Percentiles rank a stretch among this genome's conserved stretches.
These are phyloP conservation scores for Rhaphigaster nebulosa DNA, from an alignment of 2,888 invertebrate species.

Conservation along the genomic window DNA sequence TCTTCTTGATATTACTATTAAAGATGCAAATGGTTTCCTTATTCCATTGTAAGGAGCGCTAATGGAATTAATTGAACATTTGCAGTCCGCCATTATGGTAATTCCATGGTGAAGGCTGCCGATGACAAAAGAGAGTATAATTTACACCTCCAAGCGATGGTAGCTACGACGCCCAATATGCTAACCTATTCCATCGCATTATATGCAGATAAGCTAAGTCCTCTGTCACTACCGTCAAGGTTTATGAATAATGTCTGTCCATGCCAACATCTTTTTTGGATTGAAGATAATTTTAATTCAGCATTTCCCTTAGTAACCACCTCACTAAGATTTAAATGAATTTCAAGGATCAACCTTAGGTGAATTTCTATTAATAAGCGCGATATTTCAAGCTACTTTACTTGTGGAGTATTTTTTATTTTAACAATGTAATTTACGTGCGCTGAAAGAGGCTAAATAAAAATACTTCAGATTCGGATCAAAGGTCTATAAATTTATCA, in stretches of 20 bases:
- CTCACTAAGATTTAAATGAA: too few relatives aligned
- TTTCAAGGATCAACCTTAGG: too few relatives aligned
- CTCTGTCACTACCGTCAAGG: neutral
- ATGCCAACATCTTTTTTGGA: neutral
- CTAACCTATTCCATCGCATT: neutral
- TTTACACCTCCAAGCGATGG: neutral
- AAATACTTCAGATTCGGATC: too few relatives aligned
- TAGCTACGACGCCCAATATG: neutral
- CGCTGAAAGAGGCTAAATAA: too few relatives aligned
- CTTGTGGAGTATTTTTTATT: too few relatives aligned
- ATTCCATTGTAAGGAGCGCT: slow-evolving; percentile 2
- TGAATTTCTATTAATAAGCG: too few relatives aligned
- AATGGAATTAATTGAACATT: slow-evolving; percentile 28
- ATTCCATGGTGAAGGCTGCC: neutral
- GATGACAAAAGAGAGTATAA: slow-evolving; percentile 27
- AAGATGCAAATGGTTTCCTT: slow-evolving; percentile 15
- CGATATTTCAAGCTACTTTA: too few relatives aligned
- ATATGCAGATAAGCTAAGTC: neutral
- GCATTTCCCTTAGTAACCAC: neutral
- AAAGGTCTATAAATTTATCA: too few relatives aligned
- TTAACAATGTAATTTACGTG: too few relatives aligned
- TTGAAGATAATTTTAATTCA: neutral
- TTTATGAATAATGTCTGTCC: neutral
- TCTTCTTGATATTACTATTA: neutral
- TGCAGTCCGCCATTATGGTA: neutral